Conservation (phyloP, 2,888 invertebrate genomes). For the Pseudococcus viburni region DNA sequence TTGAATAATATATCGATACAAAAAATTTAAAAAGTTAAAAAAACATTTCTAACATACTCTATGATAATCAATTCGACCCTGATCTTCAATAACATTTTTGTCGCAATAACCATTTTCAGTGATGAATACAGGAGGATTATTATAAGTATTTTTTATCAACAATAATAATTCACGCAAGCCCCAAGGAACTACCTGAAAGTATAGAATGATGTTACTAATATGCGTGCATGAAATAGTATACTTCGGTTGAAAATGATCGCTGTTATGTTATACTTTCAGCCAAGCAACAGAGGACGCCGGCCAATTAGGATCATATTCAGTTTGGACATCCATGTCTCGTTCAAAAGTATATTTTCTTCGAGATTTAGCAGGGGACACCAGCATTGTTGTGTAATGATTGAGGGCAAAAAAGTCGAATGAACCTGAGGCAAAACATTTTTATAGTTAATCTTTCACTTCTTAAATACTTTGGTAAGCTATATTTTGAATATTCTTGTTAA, state of each 20-base stretch:
- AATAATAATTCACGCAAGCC: constrained; percentile 72
- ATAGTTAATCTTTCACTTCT: not conserved
- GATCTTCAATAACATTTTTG: constrained; percentile 70
- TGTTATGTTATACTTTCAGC: constrained; percentile 73
- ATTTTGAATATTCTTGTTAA: not conserved
- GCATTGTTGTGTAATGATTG: constrained; percentile 80
- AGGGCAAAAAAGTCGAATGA: constrained; percentile 82
- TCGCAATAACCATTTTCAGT: constrained; percentile 73
- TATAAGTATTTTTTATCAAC: constrained; percentile 71
- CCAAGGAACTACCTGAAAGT: constrained; percentile 72
- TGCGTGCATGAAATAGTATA: not conserved
- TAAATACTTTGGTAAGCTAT: not conserved
- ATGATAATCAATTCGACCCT: constrained; percentile 66
- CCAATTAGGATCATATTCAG: constrained; percentile 71
- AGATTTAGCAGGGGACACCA: constrained; percentile 70
- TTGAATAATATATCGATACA: not conserved
- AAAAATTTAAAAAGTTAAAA: not conserved
- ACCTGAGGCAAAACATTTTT: constrained; percentile 70
- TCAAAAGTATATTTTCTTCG: constrained; percentile 47
- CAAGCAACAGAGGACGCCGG: constrained; percentile 75
- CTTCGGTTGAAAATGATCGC: not conserved
- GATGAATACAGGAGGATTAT: constrained; percentile 70
- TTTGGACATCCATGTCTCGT: constrained; percentile 68
- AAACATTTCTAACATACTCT: constrained; percentile 70
- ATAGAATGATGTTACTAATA: not conserved